Conservation (phyloP, 2,797 vertebrate species). For the Dromococcyx pavoninus region DNA sequence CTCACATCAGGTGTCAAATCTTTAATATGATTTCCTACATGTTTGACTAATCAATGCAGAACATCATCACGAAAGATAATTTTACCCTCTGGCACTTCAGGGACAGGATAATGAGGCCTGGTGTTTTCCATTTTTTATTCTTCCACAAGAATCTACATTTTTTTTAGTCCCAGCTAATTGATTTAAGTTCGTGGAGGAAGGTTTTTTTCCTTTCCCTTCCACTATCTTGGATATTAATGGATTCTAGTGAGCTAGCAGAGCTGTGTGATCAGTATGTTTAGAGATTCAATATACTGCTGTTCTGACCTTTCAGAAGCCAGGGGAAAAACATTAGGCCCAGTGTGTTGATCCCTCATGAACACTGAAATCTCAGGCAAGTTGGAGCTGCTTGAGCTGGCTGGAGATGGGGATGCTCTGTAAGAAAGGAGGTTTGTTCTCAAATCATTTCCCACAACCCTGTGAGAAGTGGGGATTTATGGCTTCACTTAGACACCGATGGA, state of each 20-base stretch:
- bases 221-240: constrained; percentile 63
- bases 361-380: constrained; percentile 1
- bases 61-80: constrained; percentile 78
- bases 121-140: constrained; percentile 70
- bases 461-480: not conserved
- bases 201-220: not conserved
- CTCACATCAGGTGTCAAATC: constrained; percentile 59
- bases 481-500: not conserved
- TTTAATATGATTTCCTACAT: constrained; percentile 65
- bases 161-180: constrained; percentile 62
- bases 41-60: constrained; percentile 84
- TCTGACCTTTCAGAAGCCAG: constrained; percentile 56
- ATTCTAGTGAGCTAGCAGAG: constrained; percentile 63
- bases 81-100: constrained; percentile 63
- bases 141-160: constrained; percentile 63
- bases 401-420: not conserved
- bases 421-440: not conserved
- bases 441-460: fast-evolving
- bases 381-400: not conserved
- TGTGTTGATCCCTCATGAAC: constrained; percentile 17
- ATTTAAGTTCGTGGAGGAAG: constrained; percentile 65
- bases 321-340: constrained; percentile 40
- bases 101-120: constrained; percentile 66
- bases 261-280: constrained; percentile 59
- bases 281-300: constrained; percentile 54